A percentile compares a stretch with the other conserved stretches of the same genome.
Conservation (phyloP, 2,113 vertebrate species). For the Lutjanus erythropterus region DNA sequence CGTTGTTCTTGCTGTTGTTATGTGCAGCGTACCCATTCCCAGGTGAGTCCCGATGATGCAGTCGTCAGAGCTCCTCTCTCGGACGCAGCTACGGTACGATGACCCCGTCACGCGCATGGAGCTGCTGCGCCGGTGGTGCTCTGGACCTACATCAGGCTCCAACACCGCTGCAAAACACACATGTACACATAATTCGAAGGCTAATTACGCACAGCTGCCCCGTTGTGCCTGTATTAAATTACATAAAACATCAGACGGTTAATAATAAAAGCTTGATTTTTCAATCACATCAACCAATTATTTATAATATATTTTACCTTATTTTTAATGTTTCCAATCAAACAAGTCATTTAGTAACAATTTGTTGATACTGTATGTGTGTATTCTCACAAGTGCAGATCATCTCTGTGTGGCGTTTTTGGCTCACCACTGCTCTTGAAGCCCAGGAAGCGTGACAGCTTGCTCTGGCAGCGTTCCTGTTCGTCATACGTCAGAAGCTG, state of each 20-base stretch:
- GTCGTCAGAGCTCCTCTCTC: conserved; percentile 88
- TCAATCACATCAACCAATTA: neutral
- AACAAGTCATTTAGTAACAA: neutral
- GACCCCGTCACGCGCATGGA: conserved; percentile 89
- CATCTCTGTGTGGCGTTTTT: neutral
- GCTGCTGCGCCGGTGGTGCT: conserved; percentile 88
- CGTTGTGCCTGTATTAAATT: neutral
- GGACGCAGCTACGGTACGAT: conserved; percentile 84
- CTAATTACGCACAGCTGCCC: neutral
- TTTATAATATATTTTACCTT: neutral
- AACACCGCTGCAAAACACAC: conserved; percentile 61
- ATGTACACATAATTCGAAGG: neutral
- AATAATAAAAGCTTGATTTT: neutral
- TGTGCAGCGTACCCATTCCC: conserved; percentile 84
- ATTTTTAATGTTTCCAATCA: neutral
- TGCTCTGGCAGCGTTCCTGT: conserved; percentile 96
- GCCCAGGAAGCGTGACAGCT: conserved; percentile 96
- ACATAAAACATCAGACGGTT: neutral
- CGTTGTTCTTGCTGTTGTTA: neutral
- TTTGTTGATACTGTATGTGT: neutral
- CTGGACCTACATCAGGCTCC: conserved; percentile 82
- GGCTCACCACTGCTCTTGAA: conserved; percentile 84
- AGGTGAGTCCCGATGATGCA: conserved; percentile 88
- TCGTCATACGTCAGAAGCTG: conserved; percentile 98
- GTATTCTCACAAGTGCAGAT: neutral